Evolutionary conservation across 2,797 vertebrate genomes (phyloP), one percentile per base, ranked within the genome.

Genomic region (Sarcoramphus papa): DNA sequence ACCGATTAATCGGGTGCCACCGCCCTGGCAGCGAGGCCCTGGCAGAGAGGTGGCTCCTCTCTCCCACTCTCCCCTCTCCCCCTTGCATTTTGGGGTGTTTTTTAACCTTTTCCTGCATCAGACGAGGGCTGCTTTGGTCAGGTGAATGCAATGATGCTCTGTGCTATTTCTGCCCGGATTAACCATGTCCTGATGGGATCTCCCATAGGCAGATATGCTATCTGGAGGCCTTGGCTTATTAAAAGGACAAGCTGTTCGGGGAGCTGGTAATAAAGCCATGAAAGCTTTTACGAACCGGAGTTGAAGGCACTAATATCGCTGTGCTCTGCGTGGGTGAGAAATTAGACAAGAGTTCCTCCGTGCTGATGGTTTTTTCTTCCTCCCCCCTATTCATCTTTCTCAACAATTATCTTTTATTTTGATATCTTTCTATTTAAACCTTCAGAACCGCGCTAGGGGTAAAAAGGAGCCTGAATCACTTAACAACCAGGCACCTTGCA

Each of bases 401-500:
- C 70, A 88, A 97, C 94, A 93, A 97, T 97, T 97, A 96, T 95
- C 96, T 94, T 97, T 93, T 97, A 96, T 97, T 97, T 97, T 97
- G 95, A 97, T 97, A 96, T 83, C 96, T 95, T 96, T 96, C 97
- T 97, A 96, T 97, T 97, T 96, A 96, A 97, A 92, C 93, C 95
- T 91, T 83, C 92, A 81, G 93, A 95, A 15, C 74, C 6, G 30
- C 2, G 0, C 77, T 77, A 0, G 4, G 92, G 90, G 63, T 90
- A 69, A 86, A 56, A 83, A 85, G 45, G 91, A 90, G 90, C 57
- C 48, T 86, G 85, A 79, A 67, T 65, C 6, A 27, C 87, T 79
- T 79, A 87, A 88, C 86, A 84, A 63, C 60, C 21, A 10, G 10
- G 57, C 54, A 81, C 92, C 84, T 92, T 13, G 60, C 4, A 15